These are phyloP conservation scores for Pygmarrhopalites habei DNA, from an alignment of 1,140 invertebrate genomes.

Conservation along the genomic window DNA sequence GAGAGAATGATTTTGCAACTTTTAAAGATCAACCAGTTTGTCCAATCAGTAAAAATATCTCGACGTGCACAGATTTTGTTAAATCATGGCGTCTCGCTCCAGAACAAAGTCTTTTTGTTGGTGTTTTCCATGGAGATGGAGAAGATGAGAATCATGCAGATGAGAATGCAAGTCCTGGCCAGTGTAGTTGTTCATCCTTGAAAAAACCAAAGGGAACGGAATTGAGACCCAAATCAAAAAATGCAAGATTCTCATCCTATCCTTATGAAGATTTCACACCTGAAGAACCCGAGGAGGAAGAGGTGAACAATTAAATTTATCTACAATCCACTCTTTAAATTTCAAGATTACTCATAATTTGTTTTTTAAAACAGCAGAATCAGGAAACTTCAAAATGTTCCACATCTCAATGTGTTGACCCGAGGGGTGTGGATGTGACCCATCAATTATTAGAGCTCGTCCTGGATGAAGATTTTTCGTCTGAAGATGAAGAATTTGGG, in stretches of 20 bases:
- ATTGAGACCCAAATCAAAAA: conserved; percentile 29
- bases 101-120: conserved; percentile 38
- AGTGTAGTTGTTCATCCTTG: conserved; percentile 35
- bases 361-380: too few relatives aligned
- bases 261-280: conserved; percentile 35
- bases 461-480: conserved; percentile 36
- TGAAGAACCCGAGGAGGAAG: conserved; percentile 30
- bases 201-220: conserved; percentile 30
- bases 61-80: conserved; percentile 30
- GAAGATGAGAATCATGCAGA: conserved; percentile 17
- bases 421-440: conserved; percentile 36
- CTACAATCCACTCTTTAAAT: too few relatives aligned
- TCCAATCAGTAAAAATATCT: conserved; percentile 17
- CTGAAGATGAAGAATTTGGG: conserved; percentile 25
- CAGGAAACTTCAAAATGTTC: conserved; percentile 25
- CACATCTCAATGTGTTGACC: conserved; percentile 33
- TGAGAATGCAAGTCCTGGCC: conserved; percentile 26
- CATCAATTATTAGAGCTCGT: conserved; percentile 30
- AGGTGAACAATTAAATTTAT: too few relatives aligned
- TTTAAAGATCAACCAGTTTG: conserved; percentile 29
- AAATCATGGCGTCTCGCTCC: conserved; percentile 35
- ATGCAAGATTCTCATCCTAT: conserved; percentile 4
- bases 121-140: conserved; percentile 29
- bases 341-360: too few relatives aligned
- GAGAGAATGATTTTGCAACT: conserved; percentile 31